Evolutionary conservation across 1,140 invertebrate species (phyloP).

Genomic region (Tetramorium simillimum): DNA sequence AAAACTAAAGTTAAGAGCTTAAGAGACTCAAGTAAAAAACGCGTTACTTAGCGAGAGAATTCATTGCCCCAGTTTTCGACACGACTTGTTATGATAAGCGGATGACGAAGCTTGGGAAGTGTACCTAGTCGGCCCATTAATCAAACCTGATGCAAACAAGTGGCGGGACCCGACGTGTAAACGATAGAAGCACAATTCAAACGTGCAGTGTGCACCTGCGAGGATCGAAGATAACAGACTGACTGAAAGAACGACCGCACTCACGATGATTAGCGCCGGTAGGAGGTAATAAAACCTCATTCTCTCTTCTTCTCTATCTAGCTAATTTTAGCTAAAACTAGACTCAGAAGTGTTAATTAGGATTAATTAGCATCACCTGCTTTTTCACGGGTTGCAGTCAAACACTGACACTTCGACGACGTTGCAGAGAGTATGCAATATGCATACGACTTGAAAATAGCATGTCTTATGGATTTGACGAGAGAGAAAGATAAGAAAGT

Average conservation of each 20-base stretch:
- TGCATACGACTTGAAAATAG: not conserved
- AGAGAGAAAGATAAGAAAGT: not conserved
- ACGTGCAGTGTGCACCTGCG: not conserved
- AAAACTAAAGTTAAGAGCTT: not conserved
- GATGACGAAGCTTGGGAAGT: conserved; percentile 17
- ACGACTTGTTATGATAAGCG: conserved; percentile 26
- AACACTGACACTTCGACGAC: not conserved
- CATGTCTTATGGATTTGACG: not conserved
- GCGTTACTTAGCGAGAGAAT: not conserved
- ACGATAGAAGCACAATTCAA: not conserved
- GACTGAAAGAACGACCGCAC: conserved; percentile 8
- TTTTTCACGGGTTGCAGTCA: not conserved
- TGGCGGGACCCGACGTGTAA: not conserved
- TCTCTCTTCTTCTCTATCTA: conserved; percentile 6
- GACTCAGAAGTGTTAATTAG: conserved; percentile 52
- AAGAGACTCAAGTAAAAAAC: not conserved
- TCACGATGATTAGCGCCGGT: conserved; percentile 15
- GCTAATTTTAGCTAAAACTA: not conserved
- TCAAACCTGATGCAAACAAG: conserved; percentile 16
- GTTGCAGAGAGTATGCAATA: not conserved
- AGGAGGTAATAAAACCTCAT: conserved; percentile 15
- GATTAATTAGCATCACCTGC: conserved; percentile 20
- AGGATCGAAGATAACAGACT: conserved; percentile 9
- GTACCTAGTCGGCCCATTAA: not conserved
- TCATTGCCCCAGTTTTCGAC: not conserved